Conservation (phyloP, 2,888 invertebrate genomes). For the Agriopis aurantiaria region DNA sequence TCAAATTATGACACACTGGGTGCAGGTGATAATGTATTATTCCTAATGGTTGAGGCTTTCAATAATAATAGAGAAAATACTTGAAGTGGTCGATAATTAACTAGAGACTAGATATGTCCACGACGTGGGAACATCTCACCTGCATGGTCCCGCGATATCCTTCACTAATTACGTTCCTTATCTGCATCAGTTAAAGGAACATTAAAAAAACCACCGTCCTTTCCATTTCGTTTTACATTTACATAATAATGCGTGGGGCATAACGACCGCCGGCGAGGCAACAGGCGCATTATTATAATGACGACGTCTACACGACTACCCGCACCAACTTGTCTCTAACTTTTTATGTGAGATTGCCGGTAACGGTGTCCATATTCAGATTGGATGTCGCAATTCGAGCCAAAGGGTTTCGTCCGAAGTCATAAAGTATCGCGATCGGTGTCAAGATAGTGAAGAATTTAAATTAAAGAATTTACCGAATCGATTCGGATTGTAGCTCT, state of each 20-base stretch:
- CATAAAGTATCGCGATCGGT: slow-evolving; percentile 55
- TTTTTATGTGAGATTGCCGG: slow-evolving; percentile 57
- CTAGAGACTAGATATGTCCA: neutral
- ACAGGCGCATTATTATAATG: slow-evolving; percentile 75
- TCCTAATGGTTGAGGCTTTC: neutral
- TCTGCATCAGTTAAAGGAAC: slow-evolving; percentile 77
- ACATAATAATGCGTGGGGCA: slow-evolving; percentile 83
- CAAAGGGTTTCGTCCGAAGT: slow-evolving; percentile 44
- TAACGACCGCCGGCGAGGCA: slow-evolving; percentile 73
- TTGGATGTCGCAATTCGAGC: slow-evolving; percentile 48
- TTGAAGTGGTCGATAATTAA: neutral
- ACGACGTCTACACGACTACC: slow-evolving; percentile 52
- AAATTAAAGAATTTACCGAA: slow-evolving; percentile 50
- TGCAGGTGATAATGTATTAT: slow-evolving; percentile 19
- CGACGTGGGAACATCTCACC: slow-evolving; percentile 75
- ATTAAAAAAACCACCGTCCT: slow-evolving; percentile 70
- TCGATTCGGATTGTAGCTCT: slow-evolving; percentile 52
- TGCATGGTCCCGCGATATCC: slow-evolving; percentile 64
- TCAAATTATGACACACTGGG: slow-evolving; percentile 30
- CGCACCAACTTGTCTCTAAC: slow-evolving; percentile 61
- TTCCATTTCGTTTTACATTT: slow-evolving; percentile 81
- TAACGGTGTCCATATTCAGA: slow-evolving; percentile 55
- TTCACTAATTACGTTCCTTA: slow-evolving; percentile 79
- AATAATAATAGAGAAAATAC: slow-evolving; percentile 13
- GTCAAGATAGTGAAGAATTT: slow-evolving; percentile 51